Percentiles rank a stretch among this genome's conserved stretches.
These are phyloP conservation scores for Ceratina calcarata DNA, from an alignment of 1,140 invertebrate species.

Conservation along the genomic window DNA sequence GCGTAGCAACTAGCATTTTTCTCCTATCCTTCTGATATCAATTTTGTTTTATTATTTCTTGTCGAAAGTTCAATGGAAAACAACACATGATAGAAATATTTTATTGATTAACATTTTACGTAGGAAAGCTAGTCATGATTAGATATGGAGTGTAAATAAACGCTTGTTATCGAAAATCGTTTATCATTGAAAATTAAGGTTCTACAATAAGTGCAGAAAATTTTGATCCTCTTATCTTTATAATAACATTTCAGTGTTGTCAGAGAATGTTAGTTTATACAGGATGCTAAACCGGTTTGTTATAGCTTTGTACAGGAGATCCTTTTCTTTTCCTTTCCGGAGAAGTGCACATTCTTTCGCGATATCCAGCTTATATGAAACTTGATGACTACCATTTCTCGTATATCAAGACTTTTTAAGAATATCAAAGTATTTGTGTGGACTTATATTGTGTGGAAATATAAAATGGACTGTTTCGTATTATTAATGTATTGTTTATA, in stretches of 20 bases:
- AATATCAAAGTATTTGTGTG: background rate
- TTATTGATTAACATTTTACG: too few species aligned
- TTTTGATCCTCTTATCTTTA: too few species aligned
- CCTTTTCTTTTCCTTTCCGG: constrained; percentile 58
- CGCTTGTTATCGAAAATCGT: too few species aligned
- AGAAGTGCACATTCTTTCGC: constrained; percentile 27
- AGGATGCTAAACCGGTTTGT: constrained; percentile 7
- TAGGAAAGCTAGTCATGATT: too few species aligned
- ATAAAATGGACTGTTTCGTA: too few species aligned
- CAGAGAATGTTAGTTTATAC: constrained; percentile 3
- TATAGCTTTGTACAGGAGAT: constrained; percentile 27
- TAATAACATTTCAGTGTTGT: background rate
- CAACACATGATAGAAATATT: too few species aligned
- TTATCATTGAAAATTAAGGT: too few species aligned
- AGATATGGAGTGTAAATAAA: too few species aligned
- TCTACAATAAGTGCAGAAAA: too few species aligned
- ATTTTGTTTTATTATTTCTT: background rate
- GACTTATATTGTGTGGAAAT: too few species aligned
- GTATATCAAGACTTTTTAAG: background rate
- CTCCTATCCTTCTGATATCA: background rate
- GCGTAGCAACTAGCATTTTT: constrained; percentile 18
- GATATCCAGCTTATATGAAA: constrained; percentile 1
- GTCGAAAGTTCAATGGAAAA: too few species aligned
- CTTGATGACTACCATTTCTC: background rate
- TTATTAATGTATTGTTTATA: too few species aligned